Evolutionary conservation across 2,113 vertebrate species (phyloP), one percentile per base, ranked within the genome.

Genomic region (Chionis minor): DNA sequence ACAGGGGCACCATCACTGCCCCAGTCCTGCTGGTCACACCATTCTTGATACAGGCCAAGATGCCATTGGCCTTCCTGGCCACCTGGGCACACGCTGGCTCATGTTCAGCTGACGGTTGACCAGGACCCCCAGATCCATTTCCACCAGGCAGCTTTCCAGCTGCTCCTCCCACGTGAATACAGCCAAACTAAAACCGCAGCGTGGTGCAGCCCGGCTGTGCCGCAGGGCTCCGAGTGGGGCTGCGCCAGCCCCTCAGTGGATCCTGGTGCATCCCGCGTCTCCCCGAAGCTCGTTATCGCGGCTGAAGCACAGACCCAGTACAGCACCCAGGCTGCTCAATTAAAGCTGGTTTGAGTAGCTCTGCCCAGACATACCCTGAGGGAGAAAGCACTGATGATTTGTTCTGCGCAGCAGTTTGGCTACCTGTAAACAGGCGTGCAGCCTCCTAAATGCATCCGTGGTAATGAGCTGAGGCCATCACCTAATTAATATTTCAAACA

Each of bases 401-500:
- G 69, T 58, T 30, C 52, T 67, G 58, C 58, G 30, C 44, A 54
- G 70, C 86, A 58, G 11, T 52, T 81, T 71, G 66, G 91, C 26
- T 81, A 91, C 81, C 81, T 95, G 87, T 71, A 73, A 92, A 83
- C 69, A 90, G 61, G 15, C 7, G 0, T 26, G 65, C n/a, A 69
- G 33, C 84, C 82, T 59, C 63, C 67, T 92, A 32, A 94, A 58
- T 8, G n/a, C 90, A 69, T n/a, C 69, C 0, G 1, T 51, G 74
- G 33, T 75, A 92, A 89, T 26, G 28, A 95, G 85, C 73, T 65
- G 74, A 90, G 62, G 67, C 67, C 0, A 0, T 21, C 8, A 15
- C 2, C 7, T 94, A 96, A 96, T 96, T 97, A 96, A 90, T 94
- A 96, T 94, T 92, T 88, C 86, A 94, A 86, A 88, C 66, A 54